Evolutionary conservation across 1,140 invertebrate genomes (phyloP), one percentile per base, ranked within the genome.

Genomic region (Zeugodacus cucurbitae): DNA sequence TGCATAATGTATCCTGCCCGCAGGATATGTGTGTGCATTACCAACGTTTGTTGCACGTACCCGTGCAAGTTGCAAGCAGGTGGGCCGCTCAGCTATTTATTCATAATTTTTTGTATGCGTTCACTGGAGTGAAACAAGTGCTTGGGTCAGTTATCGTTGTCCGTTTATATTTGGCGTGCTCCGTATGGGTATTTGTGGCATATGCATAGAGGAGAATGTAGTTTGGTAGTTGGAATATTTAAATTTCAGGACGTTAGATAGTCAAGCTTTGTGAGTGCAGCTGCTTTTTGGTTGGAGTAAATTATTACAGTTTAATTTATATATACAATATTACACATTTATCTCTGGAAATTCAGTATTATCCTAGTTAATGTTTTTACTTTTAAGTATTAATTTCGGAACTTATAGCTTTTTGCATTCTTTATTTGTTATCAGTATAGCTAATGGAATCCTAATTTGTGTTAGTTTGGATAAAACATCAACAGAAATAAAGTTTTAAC

Each of bases 111-210:
- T 14, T 48, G 58, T 62, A 26, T 82, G 74, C 74, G 37, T 22
- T 82, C 41, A 82, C 74, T 82, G 74, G 41, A 82, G 41, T 82
- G 74, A 48, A 82, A 82, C 74, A 82, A 82, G 74, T 82, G 74
- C 11, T 82, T 26, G 74, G 74, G 74, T 48, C 74, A 82, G 74
- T 26, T 26, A 3, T 29, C n/a, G 37, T 82, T 82, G 7, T 11
- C 22, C 20, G 34, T 41, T 26, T 26, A 26, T 7, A 14, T 2
- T 82, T 29, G 37, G 1, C 22, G 4, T n/a, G 41, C n/a, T 8
- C 41, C 8, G 7, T 82, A 82, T 82, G 74, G 74, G 41, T 82
- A 82, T 82, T 54, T 82, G 74, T 82, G 74, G 74, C 74, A 82
- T 82, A 48, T 82, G 74, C 74, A 82, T 48, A 10, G 7, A 11